phyloP scores from a whole-genome alignment of 2,113 vertebrate species.

The Actenoides hombroni region DNA sequence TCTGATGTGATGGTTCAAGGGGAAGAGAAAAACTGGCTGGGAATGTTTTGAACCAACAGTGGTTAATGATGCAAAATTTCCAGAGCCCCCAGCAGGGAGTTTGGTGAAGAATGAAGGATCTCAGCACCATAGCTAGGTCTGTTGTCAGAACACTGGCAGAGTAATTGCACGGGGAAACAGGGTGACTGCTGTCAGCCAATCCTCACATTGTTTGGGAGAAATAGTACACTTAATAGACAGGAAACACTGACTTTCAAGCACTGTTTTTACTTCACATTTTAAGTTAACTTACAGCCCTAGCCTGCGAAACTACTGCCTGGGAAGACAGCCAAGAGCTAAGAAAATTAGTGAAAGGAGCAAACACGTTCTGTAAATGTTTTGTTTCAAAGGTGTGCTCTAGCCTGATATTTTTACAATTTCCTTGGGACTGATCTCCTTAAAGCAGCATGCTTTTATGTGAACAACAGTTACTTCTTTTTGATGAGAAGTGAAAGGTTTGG shows the following conservation, averaged over 20 bases:
- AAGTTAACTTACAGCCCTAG: background rate
- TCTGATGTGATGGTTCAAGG: background rate
- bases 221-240: background rate
- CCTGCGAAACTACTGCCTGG: constrained; percentile 34
- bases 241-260: background rate
- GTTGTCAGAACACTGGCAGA: background rate
- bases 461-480: constrained; percentile 17
- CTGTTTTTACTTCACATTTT: background rate
- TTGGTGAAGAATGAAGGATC: background rate
- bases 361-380: constrained; percentile 28
- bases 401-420: constrained; percentile 18
- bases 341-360: constrained; percentile 56
- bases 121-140: background rate
- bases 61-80: background rate
- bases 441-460: background rate
- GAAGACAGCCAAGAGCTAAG: constrained; percentile 43
- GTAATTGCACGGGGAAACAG: background rate
- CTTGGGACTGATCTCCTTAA: constrained; percentile 33
- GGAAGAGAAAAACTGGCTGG: background rate
- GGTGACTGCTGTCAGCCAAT: background rate
- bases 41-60: background rate
- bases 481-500: constrained; percentile 15
- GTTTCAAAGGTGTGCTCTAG: background rate
- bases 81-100: background rate
- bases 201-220: background rate